Conservation (phyloP, 2,888 invertebrate genomes). For the Conus canariensis region DNA sequence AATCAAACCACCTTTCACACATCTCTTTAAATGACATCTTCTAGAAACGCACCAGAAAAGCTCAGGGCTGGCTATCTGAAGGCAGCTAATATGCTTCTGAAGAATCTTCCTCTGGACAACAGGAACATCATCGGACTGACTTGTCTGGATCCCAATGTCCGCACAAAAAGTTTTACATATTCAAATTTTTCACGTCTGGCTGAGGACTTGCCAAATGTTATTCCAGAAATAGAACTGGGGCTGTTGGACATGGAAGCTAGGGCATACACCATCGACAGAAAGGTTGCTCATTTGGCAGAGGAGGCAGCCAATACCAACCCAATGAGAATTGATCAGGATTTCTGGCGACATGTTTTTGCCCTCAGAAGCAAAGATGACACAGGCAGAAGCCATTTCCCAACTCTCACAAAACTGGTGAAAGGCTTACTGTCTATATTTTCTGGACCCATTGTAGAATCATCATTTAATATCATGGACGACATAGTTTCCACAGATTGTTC, state of each 20-base stretch:
- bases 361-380: no score
- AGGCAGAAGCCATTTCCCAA: no score
- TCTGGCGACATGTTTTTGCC: no score
- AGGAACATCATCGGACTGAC: not conserved
- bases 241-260: conserved; percentile 17
- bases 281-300: not conserved
- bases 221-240: not conserved
- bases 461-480: conserved; percentile 8
- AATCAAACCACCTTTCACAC: no score
- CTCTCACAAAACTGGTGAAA: no score
- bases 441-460: not conserved
- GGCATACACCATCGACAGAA: not conserved
- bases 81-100: not conserved
- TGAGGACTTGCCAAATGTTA: not conserved
- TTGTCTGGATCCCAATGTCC: conserved; percentile 1
- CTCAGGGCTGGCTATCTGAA: not conserved
- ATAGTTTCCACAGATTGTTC: not conserved
- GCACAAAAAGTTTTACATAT: not conserved
- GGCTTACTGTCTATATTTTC: not conserved
- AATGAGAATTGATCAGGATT: not conserved
- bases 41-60: no score
- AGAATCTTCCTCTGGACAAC: not conserved
- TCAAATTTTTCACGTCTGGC: not conserved
- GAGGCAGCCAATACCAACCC: not conserved
- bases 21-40: no score